Percentiles rank a stretch among this genome's conserved stretches.
Evolutionary conservation across 2,888 invertebrate species (phyloP).

Genomic region (Colletes collaris): DNA sequence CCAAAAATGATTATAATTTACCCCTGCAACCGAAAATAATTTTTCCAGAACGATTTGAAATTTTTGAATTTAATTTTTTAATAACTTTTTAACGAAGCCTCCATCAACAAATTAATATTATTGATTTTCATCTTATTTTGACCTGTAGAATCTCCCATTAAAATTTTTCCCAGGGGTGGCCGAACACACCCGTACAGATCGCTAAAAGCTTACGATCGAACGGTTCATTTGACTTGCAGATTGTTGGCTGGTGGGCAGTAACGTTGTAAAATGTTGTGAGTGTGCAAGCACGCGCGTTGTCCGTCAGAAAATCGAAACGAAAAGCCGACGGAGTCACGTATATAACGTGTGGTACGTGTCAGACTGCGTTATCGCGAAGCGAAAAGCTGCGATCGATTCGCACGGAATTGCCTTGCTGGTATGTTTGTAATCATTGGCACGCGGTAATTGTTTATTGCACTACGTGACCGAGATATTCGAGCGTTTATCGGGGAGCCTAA

Average conservation of each 20-base stretch:
- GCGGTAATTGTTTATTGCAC: constrained; percentile 18
- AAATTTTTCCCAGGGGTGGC: too few relatives aligned
- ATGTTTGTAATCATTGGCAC: constrained; percentile 16
- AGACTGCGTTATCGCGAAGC: constrained; percentile 1
- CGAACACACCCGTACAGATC: too few relatives aligned
- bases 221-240: constrained; percentile 30
- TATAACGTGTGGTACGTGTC: neutral
- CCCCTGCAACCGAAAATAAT: too few relatives aligned
- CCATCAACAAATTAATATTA: too few relatives aligned
- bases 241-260: neutral
- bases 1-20: too few relatives aligned
- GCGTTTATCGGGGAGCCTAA: neutral
- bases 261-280: constrained; percentile 15
- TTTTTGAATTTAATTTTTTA: too few relatives aligned
- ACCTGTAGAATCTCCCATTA: too few relatives aligned
- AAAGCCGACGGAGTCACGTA: constrained; percentile 17
- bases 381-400: constrained; percentile 7
- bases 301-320: constrained; percentile 3
- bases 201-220: neutral
- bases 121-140: too few relatives aligned
- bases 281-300: neutral
- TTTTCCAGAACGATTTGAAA: too few relatives aligned
- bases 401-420: constrained; percentile 16
- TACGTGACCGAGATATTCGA: constrained; percentile 29
- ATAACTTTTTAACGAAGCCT: too few relatives aligned